Conservation (phyloP, 64 coral and sea anemone species). For the Porites australiensis region DNA sequence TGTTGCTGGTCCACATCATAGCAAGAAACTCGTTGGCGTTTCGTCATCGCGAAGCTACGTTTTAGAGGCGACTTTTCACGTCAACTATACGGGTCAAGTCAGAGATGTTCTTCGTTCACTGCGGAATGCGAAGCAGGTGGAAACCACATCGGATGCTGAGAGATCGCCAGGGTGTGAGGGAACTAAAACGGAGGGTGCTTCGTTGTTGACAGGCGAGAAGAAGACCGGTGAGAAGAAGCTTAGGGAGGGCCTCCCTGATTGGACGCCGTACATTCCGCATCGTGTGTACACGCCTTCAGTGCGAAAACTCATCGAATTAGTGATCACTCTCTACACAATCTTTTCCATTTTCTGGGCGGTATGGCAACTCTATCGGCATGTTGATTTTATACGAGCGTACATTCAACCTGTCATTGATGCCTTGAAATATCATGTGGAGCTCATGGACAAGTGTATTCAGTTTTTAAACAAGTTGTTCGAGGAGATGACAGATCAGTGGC, state of each 20-base stretch:
- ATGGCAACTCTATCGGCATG: conserved; percentile 97
- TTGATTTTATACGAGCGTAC: conserved; percentile 93
- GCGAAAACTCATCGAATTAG: conserved; percentile 77
- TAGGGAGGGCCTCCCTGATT: conserved; percentile 90
- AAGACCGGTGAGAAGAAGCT: conserved; percentile 35
- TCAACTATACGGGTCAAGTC: conserved; percentile 90
- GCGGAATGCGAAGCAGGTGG: conserved; percentile 71
- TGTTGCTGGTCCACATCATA: neutral
- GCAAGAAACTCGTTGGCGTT: neutral
- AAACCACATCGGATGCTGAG: neutral
- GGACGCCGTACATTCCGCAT: conserved; percentile 89
- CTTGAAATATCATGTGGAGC: conserved; percentile 79
- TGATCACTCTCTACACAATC: conserved; percentile 81
- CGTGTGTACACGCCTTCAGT: conserved; percentile 82
- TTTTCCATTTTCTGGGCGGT: conserved; percentile 96
- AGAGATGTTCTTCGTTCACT: conserved; percentile 90
- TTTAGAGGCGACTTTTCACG: conserved; percentile 80
- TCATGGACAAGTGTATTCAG: conserved; percentile 81
- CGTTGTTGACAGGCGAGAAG: neutral
- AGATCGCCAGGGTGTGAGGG: neutral
- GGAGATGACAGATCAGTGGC: conserved; percentile 89
- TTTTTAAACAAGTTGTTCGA: conserved; percentile 88
- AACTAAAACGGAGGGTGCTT: neutral
- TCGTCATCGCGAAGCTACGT: conserved; percentile 40
- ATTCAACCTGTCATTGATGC: conserved; percentile 81